Evolutionary conservation across 1,140 invertebrate species (phyloP).

Genomic region (Caenorhabditis briggsae): DNA sequence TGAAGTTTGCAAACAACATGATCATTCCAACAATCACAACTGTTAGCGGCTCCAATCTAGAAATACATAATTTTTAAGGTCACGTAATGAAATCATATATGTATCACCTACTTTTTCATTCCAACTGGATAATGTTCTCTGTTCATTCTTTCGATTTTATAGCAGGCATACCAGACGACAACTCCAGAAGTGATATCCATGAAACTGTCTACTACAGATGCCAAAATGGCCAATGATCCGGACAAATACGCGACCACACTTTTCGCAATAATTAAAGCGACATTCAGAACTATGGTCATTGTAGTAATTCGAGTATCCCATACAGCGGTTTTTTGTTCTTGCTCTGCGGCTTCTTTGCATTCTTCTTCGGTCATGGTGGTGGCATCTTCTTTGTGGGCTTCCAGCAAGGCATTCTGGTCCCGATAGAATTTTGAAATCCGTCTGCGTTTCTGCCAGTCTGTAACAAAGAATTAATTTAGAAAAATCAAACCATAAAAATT

Average conservation of each 20-base stretch:
- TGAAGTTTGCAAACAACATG: constrained; percentile 66
- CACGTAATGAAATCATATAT: too few species aligned
- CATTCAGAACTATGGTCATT: constrained; percentile 61
- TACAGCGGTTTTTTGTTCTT: neutral
- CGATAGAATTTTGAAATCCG: constrained; percentile 9
- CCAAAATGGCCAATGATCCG: constrained; percentile 62
- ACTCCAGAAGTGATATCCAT: constrained; percentile 67
- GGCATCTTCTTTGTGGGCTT: constrained; percentile 30
- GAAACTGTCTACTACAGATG: constrained; percentile 65
- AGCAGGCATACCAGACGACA: constrained; percentile 59
- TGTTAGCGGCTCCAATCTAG: constrained; percentile 64
- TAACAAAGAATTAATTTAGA: neutral
- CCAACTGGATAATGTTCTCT: constrained; percentile 64
- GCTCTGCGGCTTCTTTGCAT: neutral
- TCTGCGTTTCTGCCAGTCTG: constrained; percentile 2
- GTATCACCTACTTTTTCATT: constrained; percentile 43
- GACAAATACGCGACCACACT: constrained; percentile 60
- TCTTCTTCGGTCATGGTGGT: constrained; percentile 23
- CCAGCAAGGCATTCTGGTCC: constrained; percentile 23
- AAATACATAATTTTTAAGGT: neutral
- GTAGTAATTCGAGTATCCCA: constrained; percentile 62
- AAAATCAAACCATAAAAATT: neutral
- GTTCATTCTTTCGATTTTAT: constrained; percentile 61
- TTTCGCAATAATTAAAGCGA: constrained; percentile 63
- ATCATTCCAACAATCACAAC: constrained; percentile 65